phyloP scores from a whole-genome alignment of 2,888 invertebrate genomes.

The Eurois occulta region DNA sequence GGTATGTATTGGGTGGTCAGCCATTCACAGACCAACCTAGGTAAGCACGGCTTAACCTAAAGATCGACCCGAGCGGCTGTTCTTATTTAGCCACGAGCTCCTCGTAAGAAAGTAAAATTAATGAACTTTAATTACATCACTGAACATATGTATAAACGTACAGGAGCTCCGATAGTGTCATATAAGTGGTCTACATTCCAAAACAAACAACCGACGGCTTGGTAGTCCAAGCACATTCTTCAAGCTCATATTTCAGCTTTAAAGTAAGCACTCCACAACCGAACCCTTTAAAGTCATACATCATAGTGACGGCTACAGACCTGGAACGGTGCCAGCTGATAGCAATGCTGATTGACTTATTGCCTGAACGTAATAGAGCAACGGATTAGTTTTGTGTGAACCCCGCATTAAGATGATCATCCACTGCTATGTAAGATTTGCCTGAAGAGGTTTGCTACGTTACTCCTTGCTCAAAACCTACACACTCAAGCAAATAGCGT shows the following conservation, averaged over 20 bases:
- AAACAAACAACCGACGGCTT: constrained; percentile 32
- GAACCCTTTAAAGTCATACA: constrained; percentile 53
- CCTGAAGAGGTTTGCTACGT: neutral
- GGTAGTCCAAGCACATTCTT: constrained; percentile 43
- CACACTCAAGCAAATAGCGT: neutral
- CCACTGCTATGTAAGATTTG: neutral
- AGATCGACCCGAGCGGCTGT: too few relatives aligned
- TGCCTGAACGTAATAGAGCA: constrained; percentile 51
- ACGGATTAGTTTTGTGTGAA: constrained; percentile 59
- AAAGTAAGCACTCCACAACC: constrained; percentile 60
- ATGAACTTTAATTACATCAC: too few relatives aligned
- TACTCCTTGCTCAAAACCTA: neutral
- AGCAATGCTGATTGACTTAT: constrained; percentile 65
- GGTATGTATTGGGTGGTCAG: too few relatives aligned
- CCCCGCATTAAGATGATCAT: neutral
- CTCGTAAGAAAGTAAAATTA: too few relatives aligned
- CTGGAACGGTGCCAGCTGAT: constrained; percentile 61
- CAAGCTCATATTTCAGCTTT: constrained; percentile 62
- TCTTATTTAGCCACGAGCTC: too few relatives aligned
- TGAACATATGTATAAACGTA: neutral
- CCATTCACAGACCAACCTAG: too few relatives aligned
- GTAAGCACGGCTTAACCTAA: too few relatives aligned
- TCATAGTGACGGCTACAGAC: constrained; percentile 61
- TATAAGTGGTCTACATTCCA: neutral
- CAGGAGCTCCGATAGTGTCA: neutral